Evolutionary conservation across 2,113 vertebrate species (phyloP).

Genomic region (Trematocara unimaculatum): DNA sequence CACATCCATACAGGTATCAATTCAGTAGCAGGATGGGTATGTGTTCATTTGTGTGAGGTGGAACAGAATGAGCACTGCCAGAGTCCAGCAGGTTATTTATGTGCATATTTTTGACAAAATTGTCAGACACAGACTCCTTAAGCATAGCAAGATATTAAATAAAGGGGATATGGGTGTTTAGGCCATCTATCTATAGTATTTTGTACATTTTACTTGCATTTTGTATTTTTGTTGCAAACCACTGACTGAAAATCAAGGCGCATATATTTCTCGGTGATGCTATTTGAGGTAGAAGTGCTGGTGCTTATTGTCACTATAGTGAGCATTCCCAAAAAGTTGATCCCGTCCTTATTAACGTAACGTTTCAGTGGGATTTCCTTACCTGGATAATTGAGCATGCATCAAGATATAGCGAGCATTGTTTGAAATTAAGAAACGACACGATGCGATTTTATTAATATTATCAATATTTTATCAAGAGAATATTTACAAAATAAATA

Average conservation of each 20-base stretch:
- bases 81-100: not conserved
- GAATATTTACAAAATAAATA: constrained; percentile 55
- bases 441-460: not conserved
- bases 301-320: not conserved
- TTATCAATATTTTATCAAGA: constrained; percentile 33
- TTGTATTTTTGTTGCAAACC: not conserved
- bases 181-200: accelerated
- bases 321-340: not conserved
- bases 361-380: accelerated
- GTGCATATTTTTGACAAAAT: not conserved
- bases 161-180: not conserved
- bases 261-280: accelerated
- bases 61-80: not conserved
- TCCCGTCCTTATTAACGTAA: accelerated
- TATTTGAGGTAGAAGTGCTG: not conserved
- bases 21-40: not conserved
- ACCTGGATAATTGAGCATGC: not conserved
- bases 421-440: not conserved
- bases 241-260: not conserved
- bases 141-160: not conserved
- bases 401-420: not conserved
- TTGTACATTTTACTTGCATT: not conserved
- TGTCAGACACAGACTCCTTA: accelerated
- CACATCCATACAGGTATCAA: not conserved
- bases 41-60: not conserved